Conservation (phyloP, 2,113 vertebrate species). For the Oreochromis tanganicae region DNA sequence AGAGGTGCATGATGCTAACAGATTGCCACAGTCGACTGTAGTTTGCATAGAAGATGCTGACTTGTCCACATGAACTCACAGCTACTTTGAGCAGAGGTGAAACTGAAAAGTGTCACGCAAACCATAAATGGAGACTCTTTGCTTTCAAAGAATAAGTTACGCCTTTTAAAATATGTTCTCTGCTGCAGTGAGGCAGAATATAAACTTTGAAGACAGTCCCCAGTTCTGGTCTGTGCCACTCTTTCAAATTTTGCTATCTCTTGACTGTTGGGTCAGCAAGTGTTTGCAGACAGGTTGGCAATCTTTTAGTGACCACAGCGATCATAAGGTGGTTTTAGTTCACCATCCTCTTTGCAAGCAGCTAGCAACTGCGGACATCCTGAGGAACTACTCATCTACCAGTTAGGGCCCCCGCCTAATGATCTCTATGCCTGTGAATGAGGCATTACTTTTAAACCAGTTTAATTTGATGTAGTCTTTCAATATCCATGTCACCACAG, state of each 20-base stretch:
- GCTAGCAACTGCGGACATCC: fast-evolving
- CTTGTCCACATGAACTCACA: neutral
- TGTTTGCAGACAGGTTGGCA: neutral
- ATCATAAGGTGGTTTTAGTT: neutral
- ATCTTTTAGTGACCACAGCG: neutral
- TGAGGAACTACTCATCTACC: neutral
- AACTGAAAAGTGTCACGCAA: neutral
- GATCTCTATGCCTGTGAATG: neutral
- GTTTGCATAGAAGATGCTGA: neutral
- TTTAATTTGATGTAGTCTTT: neutral
- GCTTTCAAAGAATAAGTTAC: neutral
- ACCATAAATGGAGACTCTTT: neutral
- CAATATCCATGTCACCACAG: neutral
- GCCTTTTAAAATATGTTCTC: neutral
- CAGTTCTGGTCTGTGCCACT: neutral
- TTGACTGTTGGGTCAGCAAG: neutral
- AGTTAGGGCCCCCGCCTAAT: fast-evolving
- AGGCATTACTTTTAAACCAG: neutral
- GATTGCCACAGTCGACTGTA: neutral
- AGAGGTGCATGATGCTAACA: neutral
- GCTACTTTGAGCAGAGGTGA: neutral
- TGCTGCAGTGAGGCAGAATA: neutral
- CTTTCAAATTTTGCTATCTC: neutral
- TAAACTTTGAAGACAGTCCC: neutral
- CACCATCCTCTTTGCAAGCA: neutral